Base-by-base conservation (phyloP, 1,140 invertebrate genomes). In the Helicoverpa armigera region DNA sequence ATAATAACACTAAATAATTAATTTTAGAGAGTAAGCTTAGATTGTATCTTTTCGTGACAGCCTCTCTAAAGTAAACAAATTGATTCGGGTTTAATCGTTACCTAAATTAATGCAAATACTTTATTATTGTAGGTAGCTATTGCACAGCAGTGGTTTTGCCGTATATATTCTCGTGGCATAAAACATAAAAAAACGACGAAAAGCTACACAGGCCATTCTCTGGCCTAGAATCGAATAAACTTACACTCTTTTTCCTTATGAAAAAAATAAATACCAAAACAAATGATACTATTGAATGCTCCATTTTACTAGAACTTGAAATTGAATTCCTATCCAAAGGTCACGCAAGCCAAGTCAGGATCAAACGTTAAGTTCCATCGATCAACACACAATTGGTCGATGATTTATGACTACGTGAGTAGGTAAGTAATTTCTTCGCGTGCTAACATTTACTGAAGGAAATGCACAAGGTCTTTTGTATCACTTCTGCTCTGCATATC, bases 401-500 rank as follows among this genome's bases (percentile, higher is more conserved):
- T 73, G 70, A 73, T 73, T 56, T 53, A 73, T 58, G 31, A n/a
- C 54, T 23, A 9, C n/a, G 53, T 16, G 13, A 35, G 65, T 58
- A 43, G 13, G 53, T 56, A 73, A 43, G 50, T 70, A 70, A 70
- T 70, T 51, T 70, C 12, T 54, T 70, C 50, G 50, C 18, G n/a
- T 53, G 10, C n/a, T 53, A 72, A 29, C 53, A 50, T 72, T 13
- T 13, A 18, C n/a, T 69, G 18, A 13, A 16, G 16, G 43, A 69
- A n/a, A 69, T 69, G 65, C 65, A 69, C 65, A 69, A 69, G 43
- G 65, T 50, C 65, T 51, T 13, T 69, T 43, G 65, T 50, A 69
- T 18, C 65, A 69, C 65, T 51, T 43, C 65, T 69, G 65, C 65
- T 69, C 65, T 69, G 35, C 65, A 69, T 69, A 69, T 69, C 65